Percentiles rank a stretch among this genome's conserved stretches.
Conservation (phyloP, 1,140 invertebrate species). For the Papilio xuthus region DNA sequence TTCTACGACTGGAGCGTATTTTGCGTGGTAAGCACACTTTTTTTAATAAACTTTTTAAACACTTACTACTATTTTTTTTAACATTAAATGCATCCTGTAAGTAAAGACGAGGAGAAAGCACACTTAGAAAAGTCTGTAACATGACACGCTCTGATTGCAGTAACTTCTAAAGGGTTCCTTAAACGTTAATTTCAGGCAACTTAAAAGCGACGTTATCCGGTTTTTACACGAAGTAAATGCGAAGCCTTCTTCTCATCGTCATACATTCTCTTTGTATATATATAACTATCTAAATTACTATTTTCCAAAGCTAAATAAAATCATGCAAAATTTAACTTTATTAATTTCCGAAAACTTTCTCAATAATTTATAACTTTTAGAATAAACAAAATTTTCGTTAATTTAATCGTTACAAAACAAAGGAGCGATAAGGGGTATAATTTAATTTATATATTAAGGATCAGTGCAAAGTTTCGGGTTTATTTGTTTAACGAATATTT, state of each 20-base stretch:
- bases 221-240: not conserved
- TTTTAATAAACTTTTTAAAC: too few species aligned
- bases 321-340: not conserved
- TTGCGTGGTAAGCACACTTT: too few species aligned
- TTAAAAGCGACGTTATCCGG: not conserved
- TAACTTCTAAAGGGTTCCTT: not conserved
- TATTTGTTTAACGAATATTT: not conserved
- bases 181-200: not conserved
- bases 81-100: not conserved
- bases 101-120: not conserved
- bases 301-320: not conserved
- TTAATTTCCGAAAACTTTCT: not conserved
- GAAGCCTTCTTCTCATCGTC: not conserved
- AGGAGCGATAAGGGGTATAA: not conserved
- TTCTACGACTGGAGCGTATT: too few species aligned
- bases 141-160: constrained; percentile 3
- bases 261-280: not conserved
- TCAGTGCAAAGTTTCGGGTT: not conserved
- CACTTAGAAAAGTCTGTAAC: not conserved
- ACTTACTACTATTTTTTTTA: not conserved
- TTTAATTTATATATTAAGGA: too few species aligned
- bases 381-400: not conserved
- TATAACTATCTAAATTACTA: not conserved
- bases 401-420: not conserved
- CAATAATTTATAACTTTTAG: constrained; percentile 4